Percentiles rank a stretch among this genome's conserved stretches.
These are phyloP conservation scores for Xiphorhynchus erythropygius DNA, from an alignment of 2,797 vertebrate species.

Conservation along the genomic window DNA sequence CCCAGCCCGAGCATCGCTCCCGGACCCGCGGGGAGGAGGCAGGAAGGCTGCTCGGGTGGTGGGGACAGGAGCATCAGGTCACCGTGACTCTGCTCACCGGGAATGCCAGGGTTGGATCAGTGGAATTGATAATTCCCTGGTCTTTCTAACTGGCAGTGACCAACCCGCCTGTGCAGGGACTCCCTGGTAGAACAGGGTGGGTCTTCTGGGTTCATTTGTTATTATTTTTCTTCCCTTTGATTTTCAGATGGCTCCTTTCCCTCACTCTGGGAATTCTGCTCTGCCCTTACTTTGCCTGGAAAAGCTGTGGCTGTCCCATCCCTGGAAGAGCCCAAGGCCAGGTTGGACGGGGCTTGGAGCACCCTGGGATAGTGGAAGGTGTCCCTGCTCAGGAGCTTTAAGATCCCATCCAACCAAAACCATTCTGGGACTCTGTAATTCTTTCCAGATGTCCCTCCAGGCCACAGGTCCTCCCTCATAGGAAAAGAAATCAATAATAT, in stretches of 20 bases:
- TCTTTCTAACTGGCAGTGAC: not conserved
- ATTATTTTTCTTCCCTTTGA: not conserved
- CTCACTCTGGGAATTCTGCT: not conserved
- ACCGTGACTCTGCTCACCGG: fast-evolving
- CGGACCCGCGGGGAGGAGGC: fast-evolving
- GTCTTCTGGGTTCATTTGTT: not conserved
- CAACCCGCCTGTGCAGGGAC: fast-evolving
- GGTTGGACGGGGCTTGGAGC: not conserved
- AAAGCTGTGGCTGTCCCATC: not conserved
- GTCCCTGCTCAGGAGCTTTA: not conserved
- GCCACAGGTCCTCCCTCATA: not conserved
- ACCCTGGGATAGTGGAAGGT: fast-evolving
- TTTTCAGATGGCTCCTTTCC: not conserved
- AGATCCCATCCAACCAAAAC: not conserved
- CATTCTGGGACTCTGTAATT: not conserved
- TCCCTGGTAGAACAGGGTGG: not conserved
- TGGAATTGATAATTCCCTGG: not conserved
- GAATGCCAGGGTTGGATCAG: fast-evolving
- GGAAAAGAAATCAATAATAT: not conserved
- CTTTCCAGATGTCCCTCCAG: not conserved
- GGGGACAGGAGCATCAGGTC: not conserved
- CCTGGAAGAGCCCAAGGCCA: not conserved
- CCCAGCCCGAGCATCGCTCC: fast-evolving
- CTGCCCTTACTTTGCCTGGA: not conserved
- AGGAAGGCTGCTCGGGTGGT: fast-evolving